A percentile compares a stretch with the other conserved stretches of the same genome.
These are phyloP conservation scores for Hypsibius dujardini DNA, from an alignment of 1,140 invertebrate species.

Conservation along the genomic window DNA sequence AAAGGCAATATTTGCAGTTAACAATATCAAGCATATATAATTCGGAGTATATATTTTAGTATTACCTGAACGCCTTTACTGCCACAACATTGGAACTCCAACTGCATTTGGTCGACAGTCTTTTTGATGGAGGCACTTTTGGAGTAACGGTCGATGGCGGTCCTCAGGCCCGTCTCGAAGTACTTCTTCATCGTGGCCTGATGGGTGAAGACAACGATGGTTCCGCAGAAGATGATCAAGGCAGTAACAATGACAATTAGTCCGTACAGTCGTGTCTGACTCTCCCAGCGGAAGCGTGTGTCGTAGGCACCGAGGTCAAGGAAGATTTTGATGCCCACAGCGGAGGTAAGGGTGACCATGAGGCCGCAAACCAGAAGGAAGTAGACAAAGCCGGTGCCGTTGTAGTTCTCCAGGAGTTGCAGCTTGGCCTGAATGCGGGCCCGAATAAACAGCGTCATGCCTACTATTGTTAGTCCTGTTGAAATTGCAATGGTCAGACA, in stretches of 20 bases:
- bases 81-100: slow-evolving; percentile 28
- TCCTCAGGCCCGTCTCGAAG: slow-evolving; percentile 22
- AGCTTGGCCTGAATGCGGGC: slow-evolving; percentile 6
- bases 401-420: slow-evolving; percentile 7
- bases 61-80: slow-evolving; percentile 18
- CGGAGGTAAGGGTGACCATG: not conserved
- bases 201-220: slow-evolving; percentile 6
- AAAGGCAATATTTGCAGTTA: no score
- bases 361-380: not conserved
- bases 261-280: not conserved
- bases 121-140: slow-evolving; percentile 24
- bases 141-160: slow-evolving; percentile 25
- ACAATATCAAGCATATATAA: no score
- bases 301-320: not conserved
- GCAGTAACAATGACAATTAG: not conserved
- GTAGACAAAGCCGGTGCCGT: not conserved
- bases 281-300: slow-evolving; percentile 4
- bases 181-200: slow-evolving; percentile 8
- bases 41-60: no score
- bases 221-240: not conserved
- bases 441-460: not conserved
- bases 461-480: not conserved
- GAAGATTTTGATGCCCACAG: slow-evolving; percentile 7
- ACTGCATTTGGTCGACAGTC: slow-evolving; percentile 27
- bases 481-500: not conserved